phyloP scores from a whole-genome alignment of 2,888 invertebrate genomes.

The Antheraea yamamai region DNA sequence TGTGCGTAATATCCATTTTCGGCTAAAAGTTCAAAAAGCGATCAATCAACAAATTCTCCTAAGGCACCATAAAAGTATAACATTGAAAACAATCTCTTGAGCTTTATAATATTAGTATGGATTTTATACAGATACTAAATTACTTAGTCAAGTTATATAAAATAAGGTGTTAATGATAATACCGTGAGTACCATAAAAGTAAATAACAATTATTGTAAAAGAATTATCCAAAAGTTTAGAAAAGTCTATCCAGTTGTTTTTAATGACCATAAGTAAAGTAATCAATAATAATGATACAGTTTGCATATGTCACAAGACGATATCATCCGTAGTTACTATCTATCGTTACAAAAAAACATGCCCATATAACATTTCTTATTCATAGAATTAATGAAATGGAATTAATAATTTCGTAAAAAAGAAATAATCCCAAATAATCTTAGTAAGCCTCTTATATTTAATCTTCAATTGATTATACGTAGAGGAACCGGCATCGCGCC shows the following conservation, averaged over 20 bases:
- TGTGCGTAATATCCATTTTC: no score
- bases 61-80: no score
- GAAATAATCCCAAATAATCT: constrained; percentile 6
- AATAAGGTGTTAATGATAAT: no score
- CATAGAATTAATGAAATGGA: not conserved
- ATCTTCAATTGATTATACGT: constrained; percentile 36
- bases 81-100: no score
- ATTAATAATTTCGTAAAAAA: not conserved
- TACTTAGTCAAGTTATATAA: no score
- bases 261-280: not conserved
- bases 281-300: not conserved
- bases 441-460: constrained; percentile 31
- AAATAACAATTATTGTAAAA: no score
- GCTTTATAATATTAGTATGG: no score
- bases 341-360: not conserved
- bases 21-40: no score
- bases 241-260: not conserved
- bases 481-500: constrained; percentile 25
- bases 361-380: not conserved
- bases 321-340: not conserved
- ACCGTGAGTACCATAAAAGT: no score
- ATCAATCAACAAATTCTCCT: no score
- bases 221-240: no score
- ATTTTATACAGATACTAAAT: no score
- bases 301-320: not conserved